Conservation (phyloP, 2,113 vertebrate species). For the Naja naja region DNA sequence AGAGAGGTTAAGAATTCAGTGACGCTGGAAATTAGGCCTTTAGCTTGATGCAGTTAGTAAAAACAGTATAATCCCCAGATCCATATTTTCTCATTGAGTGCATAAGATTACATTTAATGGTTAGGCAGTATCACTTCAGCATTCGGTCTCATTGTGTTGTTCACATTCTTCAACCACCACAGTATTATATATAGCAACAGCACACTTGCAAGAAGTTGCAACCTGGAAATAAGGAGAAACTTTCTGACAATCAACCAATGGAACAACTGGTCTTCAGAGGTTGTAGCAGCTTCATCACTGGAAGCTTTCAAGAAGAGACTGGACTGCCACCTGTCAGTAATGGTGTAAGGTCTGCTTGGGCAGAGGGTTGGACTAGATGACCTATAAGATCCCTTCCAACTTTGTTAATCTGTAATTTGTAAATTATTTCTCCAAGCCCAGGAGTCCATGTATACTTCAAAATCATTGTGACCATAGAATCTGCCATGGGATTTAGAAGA, state of each 20-base stretch:
- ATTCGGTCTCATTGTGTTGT: background rate
- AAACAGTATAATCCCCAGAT: background rate
- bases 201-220: background rate
- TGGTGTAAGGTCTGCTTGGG: too few species aligned
- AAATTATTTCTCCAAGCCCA: too few species aligned
- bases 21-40: background rate
- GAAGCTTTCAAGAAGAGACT: too few species aligned
- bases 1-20: background rate
- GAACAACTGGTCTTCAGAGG: too few species aligned
- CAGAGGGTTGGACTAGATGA: too few species aligned
- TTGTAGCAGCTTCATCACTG: too few species aligned
- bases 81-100: background rate
- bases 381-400: too few species aligned
- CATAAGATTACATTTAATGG: background rate
- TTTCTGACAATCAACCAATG: too few species aligned
- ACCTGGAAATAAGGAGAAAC: too few species aligned
- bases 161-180: background rate
- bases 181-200: background rate
- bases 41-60: background rate
- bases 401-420: too few species aligned
- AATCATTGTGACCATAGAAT: background rate
- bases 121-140: background rate
- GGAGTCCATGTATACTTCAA: background rate
- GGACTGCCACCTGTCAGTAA: too few species aligned
- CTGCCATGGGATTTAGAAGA: background rate